Base-by-base conservation (phyloP, 2,797 vertebrate species). In the Semotilus atromaculatus region DNA sequence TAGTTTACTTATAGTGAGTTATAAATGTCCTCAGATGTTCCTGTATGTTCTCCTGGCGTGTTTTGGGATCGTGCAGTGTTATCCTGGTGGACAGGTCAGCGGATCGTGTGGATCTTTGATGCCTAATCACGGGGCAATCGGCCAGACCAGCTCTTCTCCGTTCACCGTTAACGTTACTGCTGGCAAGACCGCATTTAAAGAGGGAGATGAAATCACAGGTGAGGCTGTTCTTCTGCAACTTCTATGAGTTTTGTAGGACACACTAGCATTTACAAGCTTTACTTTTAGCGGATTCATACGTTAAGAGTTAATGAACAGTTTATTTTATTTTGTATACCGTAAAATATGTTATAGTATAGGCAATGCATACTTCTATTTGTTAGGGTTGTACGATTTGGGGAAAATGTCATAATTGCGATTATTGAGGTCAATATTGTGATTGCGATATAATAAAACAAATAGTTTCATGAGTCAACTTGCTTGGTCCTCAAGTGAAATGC, bases 171-270 rank as follows among this genome's bases (percentile, higher is more conserved):
- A 14, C 0, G 26, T 96, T 26, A 90, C 76, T 0, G 11, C 80
- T 0, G 89, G 90, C 60, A 86, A 3, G 11, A 88, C 3, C 62
- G 89, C 7, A 36, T 94, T 91, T 84, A 68, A 21, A 5, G 72
- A n/a, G 3, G 92, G 94, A 77, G 90, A 93, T 31, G 68, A 83
- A 21, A 89, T 96, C 70, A 92, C 9, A 93, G 95, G 95, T 95
- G 88, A 89, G 80, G n/a, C 31, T 77, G 23, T 7, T 31, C 18
- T 21, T 16, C n/a, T 13, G 10, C 16, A 23, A 40, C n/a, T 78
- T 4, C 7, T 64, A 6, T 19, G 31, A 14, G 6, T 38, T 70
- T 5, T 74, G 5, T 9, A 34, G 23, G 16, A 48, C 13, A 19
- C 29, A 2, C 9, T 21, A 2, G 2, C 18, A 23, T 53, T 74